Evolutionary conservation across 2,113 vertebrate species (phyloP).

Genomic region (Ondatra zibethicus): DNA sequence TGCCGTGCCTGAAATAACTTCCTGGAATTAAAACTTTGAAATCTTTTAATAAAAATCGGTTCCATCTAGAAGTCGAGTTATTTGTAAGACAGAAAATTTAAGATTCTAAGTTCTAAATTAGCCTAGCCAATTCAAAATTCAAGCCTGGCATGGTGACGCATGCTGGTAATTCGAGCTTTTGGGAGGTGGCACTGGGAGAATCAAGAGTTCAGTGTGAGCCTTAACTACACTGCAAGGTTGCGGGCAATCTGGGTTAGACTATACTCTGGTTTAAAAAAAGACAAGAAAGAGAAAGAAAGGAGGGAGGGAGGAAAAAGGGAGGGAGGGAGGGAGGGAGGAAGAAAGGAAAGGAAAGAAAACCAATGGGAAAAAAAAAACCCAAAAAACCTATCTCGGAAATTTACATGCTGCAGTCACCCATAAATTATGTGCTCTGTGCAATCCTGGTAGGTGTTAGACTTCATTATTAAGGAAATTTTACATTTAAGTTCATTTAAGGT

Average conservation of each 20-base stretch:
- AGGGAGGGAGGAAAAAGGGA: too few species aligned
- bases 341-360: background rate
- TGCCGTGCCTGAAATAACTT: conserved; percentile 54
- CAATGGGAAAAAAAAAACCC: background rate
- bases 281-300: background rate
- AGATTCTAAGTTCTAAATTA: background rate
- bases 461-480: background rate
- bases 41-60: conserved; percentile 33
- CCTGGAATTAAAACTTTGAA: conserved; percentile 29
- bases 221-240: background rate
- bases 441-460: background rate
- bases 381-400: background rate
- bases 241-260: background rate
- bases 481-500: background rate
- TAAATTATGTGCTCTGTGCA: background rate
- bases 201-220: background rate
- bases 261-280: background rate
- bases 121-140: background rate
- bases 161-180: background rate
- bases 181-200: background rate
- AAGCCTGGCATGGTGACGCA: background rate
- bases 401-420: background rate
- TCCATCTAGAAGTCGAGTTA: conserved; percentile 39
- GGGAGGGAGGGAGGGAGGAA: too few species aligned
- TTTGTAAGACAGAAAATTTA: background rate